Conservation (phyloP, 2,113 vertebrate genomes). For the Paratilapia polleni region DNA sequence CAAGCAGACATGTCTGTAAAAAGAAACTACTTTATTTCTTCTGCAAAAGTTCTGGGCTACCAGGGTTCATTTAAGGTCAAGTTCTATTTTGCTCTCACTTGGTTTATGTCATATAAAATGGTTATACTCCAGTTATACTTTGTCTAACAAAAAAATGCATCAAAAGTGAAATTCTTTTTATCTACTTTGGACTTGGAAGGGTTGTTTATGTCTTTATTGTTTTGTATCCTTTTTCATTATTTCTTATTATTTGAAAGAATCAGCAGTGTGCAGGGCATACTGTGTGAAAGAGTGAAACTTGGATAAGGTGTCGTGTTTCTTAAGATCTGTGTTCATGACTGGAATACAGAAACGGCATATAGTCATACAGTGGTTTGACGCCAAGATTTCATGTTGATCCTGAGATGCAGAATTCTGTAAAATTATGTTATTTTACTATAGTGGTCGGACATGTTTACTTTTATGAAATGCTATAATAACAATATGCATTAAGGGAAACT, state of each 20-base stretch:
- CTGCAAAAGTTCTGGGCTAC: background rate
- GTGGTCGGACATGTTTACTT: background rate
- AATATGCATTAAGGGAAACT: background rate
- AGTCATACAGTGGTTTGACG: background rate
- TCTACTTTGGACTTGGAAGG: background rate
- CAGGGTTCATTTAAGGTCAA: background rate
- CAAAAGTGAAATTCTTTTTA: background rate
- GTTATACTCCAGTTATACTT: background rate
- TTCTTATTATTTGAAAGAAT: background rate
- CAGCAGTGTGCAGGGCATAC: background rate
- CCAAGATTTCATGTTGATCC: background rate
- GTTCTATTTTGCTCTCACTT: background rate
- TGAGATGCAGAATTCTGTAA: background rate
- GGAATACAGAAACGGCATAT: background rate
- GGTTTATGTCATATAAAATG: background rate
- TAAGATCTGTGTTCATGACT: background rate
- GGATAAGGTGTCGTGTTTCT: background rate
- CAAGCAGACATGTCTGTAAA: background rate
- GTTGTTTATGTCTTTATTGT: background rate
- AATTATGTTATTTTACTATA: background rate
- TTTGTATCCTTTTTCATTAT: background rate
- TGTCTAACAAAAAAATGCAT: background rate
- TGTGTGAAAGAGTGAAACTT: background rate
- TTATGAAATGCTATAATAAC: background rate
- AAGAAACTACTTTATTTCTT: background rate